Conservation (phyloP, 2,888 invertebrate genomes). For the Bhutanitis thaidina region DNA sequence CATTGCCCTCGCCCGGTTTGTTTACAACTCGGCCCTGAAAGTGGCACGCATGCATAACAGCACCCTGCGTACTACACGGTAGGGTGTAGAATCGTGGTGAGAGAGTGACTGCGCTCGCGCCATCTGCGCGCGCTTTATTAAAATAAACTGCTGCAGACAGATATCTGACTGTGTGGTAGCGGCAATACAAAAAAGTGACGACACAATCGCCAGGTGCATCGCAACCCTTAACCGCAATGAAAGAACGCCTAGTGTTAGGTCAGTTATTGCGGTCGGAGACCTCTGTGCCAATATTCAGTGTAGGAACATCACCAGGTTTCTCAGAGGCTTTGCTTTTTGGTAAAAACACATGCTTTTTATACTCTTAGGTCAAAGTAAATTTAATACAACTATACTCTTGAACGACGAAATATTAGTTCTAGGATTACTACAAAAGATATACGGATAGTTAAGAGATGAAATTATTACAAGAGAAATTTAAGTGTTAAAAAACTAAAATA, state of each 20-base stretch:
- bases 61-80: slow-evolving; percentile 48
- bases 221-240: slow-evolving; percentile 40
- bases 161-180: slow-evolving; percentile 28
- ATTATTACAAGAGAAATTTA: too few relatives aligned
- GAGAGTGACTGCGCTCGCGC: slow-evolving; percentile 51
- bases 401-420: too few relatives aligned
- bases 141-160: slow-evolving; percentile 70
- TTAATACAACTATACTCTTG: too few relatives aligned
- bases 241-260: slow-evolving; percentile 65
- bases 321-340: not conserved
- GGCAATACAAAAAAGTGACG: slow-evolving; percentile 13
- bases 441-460: too few relatives aligned
- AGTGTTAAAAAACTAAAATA: too few relatives aligned
- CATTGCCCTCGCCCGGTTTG: slow-evolving; percentile 78
- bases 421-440: too few relatives aligned
- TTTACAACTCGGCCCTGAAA: slow-evolving; percentile 63
- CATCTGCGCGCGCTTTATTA: slow-evolving; percentile 72
- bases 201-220: slow-evolving; percentile 59
- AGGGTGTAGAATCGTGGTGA: slow-evolving; percentile 52
- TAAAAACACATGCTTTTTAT: too few relatives aligned
- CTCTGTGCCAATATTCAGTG: slow-evolving; percentile 49
- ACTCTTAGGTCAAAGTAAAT: too few relatives aligned
- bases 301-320: slow-evolving; percentile 37
- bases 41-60: slow-evolving; percentile 40
- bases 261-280: slow-evolving; percentile 58